Percentiles rank a stretch among this genome's conserved stretches.
phyloP scores from a whole-genome alignment of 2,113 vertebrate genomes.

The Chloebia gouldiae region DNA sequence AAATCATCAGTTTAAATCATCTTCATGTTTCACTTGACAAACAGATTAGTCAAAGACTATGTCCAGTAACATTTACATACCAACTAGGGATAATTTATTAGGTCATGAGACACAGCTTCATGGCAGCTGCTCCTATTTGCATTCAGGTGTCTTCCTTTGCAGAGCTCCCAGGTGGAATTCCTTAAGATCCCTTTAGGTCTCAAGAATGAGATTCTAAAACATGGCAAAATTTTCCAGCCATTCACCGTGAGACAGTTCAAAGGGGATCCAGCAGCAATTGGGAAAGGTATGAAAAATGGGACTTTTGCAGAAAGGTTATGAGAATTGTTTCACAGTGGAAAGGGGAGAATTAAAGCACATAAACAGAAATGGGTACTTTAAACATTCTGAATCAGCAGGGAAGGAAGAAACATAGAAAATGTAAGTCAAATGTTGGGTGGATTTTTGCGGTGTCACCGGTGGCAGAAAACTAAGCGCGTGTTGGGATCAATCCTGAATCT shows the following conservation, averaged over 20 bases:
- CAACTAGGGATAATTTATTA: neutral
- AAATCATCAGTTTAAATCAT: neutral
- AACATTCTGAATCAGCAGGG: slow-evolving; percentile 10
- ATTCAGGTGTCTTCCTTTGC: neutral
- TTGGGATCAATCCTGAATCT: neutral
- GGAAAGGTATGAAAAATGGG: slow-evolving; percentile 38
- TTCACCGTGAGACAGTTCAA: neutral
- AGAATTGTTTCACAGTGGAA: slow-evolving; percentile 6
- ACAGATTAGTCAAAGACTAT: neutral
- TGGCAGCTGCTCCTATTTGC: neutral
- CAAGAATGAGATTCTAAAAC: neutral
- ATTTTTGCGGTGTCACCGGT: neutral
- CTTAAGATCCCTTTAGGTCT: neutral
- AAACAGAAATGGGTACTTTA: slow-evolving; percentile 23
- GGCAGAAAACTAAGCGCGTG: neutral
- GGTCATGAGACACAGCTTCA: neutral
- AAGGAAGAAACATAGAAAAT: neutral
- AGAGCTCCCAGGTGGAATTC: neutral
- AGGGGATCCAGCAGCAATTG: neutral
- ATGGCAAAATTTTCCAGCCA: neutral
- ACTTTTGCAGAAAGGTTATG: slow-evolving; percentile 33
- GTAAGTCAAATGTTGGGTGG: neutral
- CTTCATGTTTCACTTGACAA: neutral
- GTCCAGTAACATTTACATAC: neutral
- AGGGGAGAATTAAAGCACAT: neutral